Base-by-base conservation (phyloP, 2,113 vertebrate genomes). In the Crotophaga sulcirostris region DNA sequence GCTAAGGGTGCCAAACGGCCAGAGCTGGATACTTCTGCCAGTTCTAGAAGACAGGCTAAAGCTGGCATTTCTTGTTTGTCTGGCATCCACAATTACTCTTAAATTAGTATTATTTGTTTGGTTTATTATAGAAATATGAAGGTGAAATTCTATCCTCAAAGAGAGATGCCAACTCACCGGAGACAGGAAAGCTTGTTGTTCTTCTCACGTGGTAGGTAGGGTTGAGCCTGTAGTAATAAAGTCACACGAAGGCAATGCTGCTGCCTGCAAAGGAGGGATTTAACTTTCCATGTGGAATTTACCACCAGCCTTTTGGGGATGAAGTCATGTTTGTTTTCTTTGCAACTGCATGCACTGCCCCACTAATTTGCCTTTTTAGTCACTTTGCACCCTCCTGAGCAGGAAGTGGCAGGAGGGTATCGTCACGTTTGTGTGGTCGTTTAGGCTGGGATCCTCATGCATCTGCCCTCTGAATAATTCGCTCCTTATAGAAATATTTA, bases 51-150 rank as follows among this genome's bases (percentile, higher is more conserved):
- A 29, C 0, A 0, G 45, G 74, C 68, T 56, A 63, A 70, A 94
- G 76, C 80, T 87, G 58, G 76, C 9, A 3, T 93, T 94, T 91
- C 93, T 95, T 52, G 74, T 92, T 92, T 89, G 42, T 81, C 91
- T 70, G 64, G 60, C 69, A 52, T 52, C 52, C 47, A 74, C 72
- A 42, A 86, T 95, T 90, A 56, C 68, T 87, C 76, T 81, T 93
- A 74, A 94, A 94, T 92, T 74, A 92, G 64, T 84, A 84, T 81
- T 34, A 90, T 88, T 88, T 85, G 64, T 87, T 95, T 88, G 66
- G 34, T 56, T 72, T 93, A 42, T 77, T 92, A 56, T 17, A 89
- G 60, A 97, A 94, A 92, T 85, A 92, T 29, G 49, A 92, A 81
- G 76, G 1, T 38, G 26, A 84, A 84, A 87, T 81, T 90, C 33